These are phyloP conservation scores for Troglohyphantes excavatus DNA, from an alignment of 2,888 invertebrate species.

Conservation along the genomic window DNA sequence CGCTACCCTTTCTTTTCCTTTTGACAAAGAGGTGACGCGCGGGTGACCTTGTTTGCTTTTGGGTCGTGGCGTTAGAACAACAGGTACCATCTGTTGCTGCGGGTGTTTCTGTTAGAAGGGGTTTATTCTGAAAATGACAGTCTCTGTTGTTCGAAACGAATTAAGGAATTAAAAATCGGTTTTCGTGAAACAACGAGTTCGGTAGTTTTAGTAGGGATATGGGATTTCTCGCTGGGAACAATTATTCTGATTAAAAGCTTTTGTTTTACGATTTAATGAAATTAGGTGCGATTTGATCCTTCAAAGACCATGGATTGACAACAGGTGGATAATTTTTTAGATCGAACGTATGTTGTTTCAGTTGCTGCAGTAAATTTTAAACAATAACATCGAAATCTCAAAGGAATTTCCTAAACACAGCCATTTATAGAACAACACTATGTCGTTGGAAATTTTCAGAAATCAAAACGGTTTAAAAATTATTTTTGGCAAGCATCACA, in stretches of 20 bases:
- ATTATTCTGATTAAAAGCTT: background rate
- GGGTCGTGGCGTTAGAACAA: conserved; percentile 33
- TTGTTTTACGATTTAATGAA: conserved; percentile 24
- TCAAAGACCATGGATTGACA: background rate
- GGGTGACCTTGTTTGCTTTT: background rate
- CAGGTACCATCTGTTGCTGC: conserved; percentile 9
- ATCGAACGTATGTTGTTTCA: background rate
- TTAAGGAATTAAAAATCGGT: conserved; percentile 38
- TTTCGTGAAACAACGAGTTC: background rate
- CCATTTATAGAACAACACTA: background rate
- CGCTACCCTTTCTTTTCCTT: conserved; percentile 18
- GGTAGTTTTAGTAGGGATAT: background rate
- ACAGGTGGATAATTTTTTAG: background rate
- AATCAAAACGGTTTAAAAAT: background rate
- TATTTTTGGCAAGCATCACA: no score
- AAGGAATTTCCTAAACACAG: background rate
- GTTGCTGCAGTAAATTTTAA: background rate
- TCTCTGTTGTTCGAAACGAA: background rate
- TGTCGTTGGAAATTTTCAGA: background rate
- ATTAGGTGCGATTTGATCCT: background rate
- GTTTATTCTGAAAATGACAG: conserved; percentile 48
- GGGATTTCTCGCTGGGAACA: background rate
- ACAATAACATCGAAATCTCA: background rate
- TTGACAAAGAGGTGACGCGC: conserved; percentile 18
- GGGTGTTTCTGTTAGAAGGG: background rate